Base-by-base conservation (phyloP, 2,888 invertebrate genomes). In the Ypsolopha sequella region DNA sequence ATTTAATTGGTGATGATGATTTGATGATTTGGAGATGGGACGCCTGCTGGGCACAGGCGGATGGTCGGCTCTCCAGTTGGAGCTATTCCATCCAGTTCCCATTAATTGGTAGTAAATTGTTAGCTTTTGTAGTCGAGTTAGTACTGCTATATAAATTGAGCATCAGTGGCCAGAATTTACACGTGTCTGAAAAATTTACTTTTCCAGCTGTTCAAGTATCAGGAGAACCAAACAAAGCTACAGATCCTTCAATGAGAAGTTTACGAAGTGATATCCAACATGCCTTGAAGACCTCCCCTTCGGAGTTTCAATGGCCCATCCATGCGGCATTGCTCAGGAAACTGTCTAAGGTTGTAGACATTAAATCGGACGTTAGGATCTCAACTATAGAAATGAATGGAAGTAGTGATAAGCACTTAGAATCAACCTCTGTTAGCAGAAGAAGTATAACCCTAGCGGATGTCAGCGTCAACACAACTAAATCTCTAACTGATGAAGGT, bases 171-270 rank as follows among this genome's bases (percentile, higher is more conserved):
- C 24, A 24, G 24, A 24, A 24, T 24, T 24, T 24, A 24, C 24
- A 24, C 4, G 24, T 24, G 24, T 24, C 4, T 24, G 24, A 4
- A 24, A 24, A 24, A 24, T 24, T 24, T 24, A 4, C 24, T 7
- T n/a, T 76, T 73, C 49, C 54, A 86, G 85, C 85, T 65, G 80
- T 86, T 1, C 79, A 78, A 59, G 56, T 82, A 54, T 73, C 80
- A 50, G 85, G 85, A 11, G 84, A 84, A 60, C 82, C 85, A 38
- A 84, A 86, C 51, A 84, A 80, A 62, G 85, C 81, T 11, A 71
- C 72, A 52, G 85, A 85, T 56, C 65, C 70, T 34, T 77, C 85
- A n/a, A 85, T 86, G 85, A 70, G 85, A 57, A 78, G 80, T 56
- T 69, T 85, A 45, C 73, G 80, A 2, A 77, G 72, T 63, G 85